Conservation (phyloP, 2,797 vertebrate genomes). For the Hippoglossus hippoglossus region DNA sequence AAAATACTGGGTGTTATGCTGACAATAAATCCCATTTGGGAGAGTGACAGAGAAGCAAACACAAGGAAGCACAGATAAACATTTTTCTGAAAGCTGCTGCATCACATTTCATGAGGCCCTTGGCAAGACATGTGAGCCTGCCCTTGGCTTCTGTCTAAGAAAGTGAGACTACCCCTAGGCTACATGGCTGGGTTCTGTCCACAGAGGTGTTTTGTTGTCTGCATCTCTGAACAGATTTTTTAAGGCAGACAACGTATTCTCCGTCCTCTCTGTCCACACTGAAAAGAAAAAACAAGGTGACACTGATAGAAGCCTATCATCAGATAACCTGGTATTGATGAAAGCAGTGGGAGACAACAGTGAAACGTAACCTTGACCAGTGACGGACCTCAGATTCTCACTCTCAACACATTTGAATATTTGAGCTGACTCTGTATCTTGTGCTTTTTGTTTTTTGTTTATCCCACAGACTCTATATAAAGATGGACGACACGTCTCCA, state of each 20-base stretch:
- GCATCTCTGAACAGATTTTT: constrained; percentile 45
- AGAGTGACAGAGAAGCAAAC: constrained; percentile 42
- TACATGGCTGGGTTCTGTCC: constrained; percentile 21
- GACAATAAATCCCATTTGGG: constrained; percentile 40
- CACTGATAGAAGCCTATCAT: constrained; percentile 39
- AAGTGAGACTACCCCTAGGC: constrained; percentile 33
- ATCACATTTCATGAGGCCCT: constrained; percentile 48
- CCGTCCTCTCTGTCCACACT: constrained; percentile 19
- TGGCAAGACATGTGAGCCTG: constrained; percentile 46
- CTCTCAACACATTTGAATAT: background rate
- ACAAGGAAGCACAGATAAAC: constrained; percentile 31
- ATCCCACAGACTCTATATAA: too few relatives aligned
- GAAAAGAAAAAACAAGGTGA: constrained; percentile 45
- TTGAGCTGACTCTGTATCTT: too few relatives aligned
- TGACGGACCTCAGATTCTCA: too few relatives aligned
- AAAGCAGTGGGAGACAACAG: background rate
- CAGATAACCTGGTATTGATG: constrained; percentile 33
- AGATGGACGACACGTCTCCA: too few relatives aligned
- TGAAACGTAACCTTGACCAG: too few relatives aligned
- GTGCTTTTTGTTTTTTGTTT: too few relatives aligned
- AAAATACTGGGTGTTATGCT: constrained; percentile 50
- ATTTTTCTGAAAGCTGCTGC: constrained; percentile 20
- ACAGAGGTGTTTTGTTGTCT: constrained; percentile 49
- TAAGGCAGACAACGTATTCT: constrained; percentile 46
- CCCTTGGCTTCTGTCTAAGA: constrained; percentile 26